These are phyloP conservation scores for Tragulus kanchil DNA, from an alignment of 2,113 vertebrate species.

Conservation along the genomic window DNA sequence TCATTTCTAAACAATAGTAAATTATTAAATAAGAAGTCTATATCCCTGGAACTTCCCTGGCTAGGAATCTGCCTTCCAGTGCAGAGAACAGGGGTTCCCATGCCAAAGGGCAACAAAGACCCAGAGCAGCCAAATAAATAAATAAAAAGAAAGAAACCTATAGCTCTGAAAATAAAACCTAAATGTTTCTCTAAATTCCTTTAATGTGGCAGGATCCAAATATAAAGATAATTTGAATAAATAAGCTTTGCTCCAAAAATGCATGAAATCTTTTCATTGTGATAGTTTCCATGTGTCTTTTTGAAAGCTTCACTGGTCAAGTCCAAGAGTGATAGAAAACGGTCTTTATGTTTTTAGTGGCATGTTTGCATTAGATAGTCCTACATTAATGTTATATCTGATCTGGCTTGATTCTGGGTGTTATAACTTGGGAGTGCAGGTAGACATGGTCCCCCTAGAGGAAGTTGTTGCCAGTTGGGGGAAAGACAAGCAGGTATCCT, in stretches of 20 bases:
- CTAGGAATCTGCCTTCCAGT: background rate
- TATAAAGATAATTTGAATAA: constrained; percentile 61
- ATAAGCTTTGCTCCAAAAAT: constrained; percentile 62
- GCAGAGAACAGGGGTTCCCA: background rate
- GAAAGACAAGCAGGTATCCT: background rate
- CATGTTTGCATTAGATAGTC: constrained; percentile 33
- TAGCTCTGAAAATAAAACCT: constrained; percentile 49
- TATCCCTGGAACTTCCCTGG: background rate
- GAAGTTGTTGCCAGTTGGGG: background rate
- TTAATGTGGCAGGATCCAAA: constrained; percentile 16
- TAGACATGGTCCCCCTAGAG: background rate
- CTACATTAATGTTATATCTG: constrained; percentile 1
- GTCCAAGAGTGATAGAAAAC: constrained; percentile 61
- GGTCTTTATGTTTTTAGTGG: background rate
- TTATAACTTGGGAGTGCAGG: constrained; percentile 21
- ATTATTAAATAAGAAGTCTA: constrained; percentile 39
- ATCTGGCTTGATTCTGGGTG: constrained; percentile 54
- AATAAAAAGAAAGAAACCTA: background rate
- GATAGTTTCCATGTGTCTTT: constrained; percentile 72
- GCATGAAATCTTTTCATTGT: constrained; percentile 44
- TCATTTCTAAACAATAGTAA: background rate
- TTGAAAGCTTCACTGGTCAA: constrained; percentile 35
- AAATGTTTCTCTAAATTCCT: constrained; percentile 38
- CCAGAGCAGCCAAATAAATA: background rate
- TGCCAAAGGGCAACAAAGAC: background rate